Base-by-base conservation (phyloP, 1,140 invertebrate species). In the Drosophila guanche region DNA sequence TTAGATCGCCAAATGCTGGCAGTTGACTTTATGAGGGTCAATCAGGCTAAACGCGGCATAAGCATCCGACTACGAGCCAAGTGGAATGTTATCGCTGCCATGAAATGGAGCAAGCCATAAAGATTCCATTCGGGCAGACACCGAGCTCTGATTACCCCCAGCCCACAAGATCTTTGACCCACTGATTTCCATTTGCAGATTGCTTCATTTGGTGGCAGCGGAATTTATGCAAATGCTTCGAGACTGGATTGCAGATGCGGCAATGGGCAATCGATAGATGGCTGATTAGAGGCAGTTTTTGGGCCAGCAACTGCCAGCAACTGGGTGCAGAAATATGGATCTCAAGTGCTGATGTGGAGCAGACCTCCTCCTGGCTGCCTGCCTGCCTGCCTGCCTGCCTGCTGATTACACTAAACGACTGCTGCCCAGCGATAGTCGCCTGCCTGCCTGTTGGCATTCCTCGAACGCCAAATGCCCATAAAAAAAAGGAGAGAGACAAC, bases 1-100 rank as follows among this genome's bases (percentile, higher is more conserved):
- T 86, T 69, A 61, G 60, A 85, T 85, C 73, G 77, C 79, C 59
- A 74, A 75, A 79, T 60, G 79, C 43, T 79, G 80, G 53, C 76
- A 77, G 73, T 81, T 85, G 80, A 81, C 81, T 85, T 86, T 74
- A 85, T 85, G 83, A 81, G 80, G 80, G 80, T 86, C 80, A 85
- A 84, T 84, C 80, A 73, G 78, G 67, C 71, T 80, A 79, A 62
- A 40, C 12, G 33, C 12, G 27, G 43, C n/a, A 27, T 29, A 51
- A 51, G 23, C 25, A 47, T 52, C 33, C 42, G 47, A 27, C 41
- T 40, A 23, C 42, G 40, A 33, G 10, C 27, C 46, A 2, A 5
- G 20, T 12, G 48, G 56, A 70, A 70, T 70, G 65, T 40, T 29
- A 69, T 58, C 46, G 37, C 14, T 25, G 20, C 33, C 20, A n/a